phyloP scores from a whole-genome alignment of 2,113 vertebrate species.

The Tonatia bakeri region DNA sequence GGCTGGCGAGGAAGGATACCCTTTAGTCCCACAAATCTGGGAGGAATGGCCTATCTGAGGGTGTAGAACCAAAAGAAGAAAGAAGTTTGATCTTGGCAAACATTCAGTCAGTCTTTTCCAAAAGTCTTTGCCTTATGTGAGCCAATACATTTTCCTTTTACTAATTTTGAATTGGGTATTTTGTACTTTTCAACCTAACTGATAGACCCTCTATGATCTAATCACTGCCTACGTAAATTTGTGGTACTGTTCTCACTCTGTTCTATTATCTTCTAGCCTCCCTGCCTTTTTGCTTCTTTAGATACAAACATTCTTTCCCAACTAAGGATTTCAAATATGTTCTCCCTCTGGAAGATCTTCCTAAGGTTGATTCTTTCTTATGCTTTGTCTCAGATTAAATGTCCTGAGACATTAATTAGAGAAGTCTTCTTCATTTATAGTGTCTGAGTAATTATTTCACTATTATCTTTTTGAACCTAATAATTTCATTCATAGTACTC shows the following conservation, averaged over 20 bases:
- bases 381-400: neutral
- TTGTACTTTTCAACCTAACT: neutral
- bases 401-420: slow-evolving; percentile 26
- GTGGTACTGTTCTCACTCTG: neutral
- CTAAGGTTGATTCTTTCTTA: neutral
- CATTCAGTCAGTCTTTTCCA: neutral
- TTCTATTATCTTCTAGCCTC: neutral
- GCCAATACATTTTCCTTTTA: slow-evolving; percentile 10
- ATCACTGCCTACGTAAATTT: neutral
- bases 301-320: neutral
- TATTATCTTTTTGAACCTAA: neutral
- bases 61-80: neutral
- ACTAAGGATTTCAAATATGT: neutral
- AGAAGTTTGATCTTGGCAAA: neutral
- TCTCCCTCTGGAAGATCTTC: neutral
- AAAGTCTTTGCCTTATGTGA: neutral
- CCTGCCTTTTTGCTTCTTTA: neutral
- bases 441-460: neutral
- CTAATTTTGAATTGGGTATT: neutral
- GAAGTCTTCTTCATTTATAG: neutral
- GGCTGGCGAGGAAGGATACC: neutral
- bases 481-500: slow-evolving; percentile 1
- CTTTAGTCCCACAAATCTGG: neutral
- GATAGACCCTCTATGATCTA: neutral
- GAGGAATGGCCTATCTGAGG: neutral